These are phyloP conservation scores for Atta texana DNA, from an alignment of 1,140 invertebrate genomes.

Conservation along the genomic window DNA sequence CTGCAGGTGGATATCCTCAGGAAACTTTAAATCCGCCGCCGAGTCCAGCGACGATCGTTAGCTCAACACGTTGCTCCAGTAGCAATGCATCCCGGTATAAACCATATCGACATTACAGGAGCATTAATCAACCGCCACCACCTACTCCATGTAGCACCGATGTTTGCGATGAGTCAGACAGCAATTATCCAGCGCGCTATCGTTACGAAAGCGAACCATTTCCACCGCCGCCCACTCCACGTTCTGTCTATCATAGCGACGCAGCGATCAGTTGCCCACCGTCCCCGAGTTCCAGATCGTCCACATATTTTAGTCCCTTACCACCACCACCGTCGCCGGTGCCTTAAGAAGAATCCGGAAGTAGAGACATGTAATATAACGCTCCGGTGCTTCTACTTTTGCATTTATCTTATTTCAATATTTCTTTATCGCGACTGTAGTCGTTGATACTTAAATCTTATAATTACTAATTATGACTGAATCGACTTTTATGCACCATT, in stretches of 20 bases:
- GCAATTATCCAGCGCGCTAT: conserved; percentile 88
- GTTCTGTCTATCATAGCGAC: conserved; percentile 91
- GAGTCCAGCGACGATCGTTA: conserved; percentile 92
- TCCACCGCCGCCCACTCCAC: conserved; percentile 94
- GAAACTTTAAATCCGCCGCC: conserved; percentile 96
- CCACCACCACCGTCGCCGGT: conserved; percentile 92
- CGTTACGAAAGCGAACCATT: conserved; percentile 90
- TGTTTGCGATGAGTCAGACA: conserved; percentile 95
- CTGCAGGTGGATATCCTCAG: conserved; percentile 89
- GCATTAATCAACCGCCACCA: conserved; percentile 94
- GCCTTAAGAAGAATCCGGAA: conserved; percentile 80
- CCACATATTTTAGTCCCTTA: conserved; percentile 91
- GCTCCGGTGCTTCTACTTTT: not conserved
- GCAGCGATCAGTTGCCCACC: conserved; percentile 90
- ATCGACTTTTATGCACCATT: not conserved
- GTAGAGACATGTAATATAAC: not conserved
- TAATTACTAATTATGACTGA: not conserved
- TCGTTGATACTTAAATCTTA: not conserved
- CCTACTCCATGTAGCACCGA: conserved; percentile 98
- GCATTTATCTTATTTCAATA: conserved; percentile 38
- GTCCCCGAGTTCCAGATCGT: conserved; percentile 92
- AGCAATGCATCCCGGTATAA: conserved; percentile 88
- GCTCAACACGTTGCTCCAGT: conserved; percentile 86
- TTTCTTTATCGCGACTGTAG: not conserved
- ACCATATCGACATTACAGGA: conserved; percentile 92